Conservation (phyloP, 2,113 vertebrate genomes). For the Cyanistes caeruleus region DNA sequence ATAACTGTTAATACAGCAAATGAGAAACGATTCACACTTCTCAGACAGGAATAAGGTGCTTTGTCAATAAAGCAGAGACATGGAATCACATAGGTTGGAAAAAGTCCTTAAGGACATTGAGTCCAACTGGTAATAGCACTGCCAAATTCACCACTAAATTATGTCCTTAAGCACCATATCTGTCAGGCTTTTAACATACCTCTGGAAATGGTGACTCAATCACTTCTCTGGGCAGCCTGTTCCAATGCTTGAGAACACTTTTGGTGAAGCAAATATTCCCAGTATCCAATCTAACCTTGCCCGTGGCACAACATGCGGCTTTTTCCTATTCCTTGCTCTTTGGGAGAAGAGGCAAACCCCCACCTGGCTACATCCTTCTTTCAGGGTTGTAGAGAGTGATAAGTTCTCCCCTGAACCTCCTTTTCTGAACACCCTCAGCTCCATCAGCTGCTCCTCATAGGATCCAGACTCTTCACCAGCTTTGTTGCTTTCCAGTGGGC, state of each 20-base stretch:
- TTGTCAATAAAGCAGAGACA: neutral
- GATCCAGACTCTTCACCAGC: neutral
- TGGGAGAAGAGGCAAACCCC: neutral
- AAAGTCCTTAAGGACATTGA: neutral
- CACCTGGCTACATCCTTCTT: neutral
- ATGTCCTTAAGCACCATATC: too few species aligned
- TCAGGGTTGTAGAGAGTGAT: neutral
- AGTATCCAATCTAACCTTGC: neutral
- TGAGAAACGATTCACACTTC: neutral
- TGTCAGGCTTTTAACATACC: neutral
- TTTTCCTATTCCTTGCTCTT: neutral
- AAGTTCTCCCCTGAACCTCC: neutral
- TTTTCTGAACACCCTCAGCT: neutral
- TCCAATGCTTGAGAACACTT: neutral
- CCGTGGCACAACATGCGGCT: too few species aligned
- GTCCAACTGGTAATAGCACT: rapidly evolving
- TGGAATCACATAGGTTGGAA: neutral
- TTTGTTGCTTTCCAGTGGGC: neutral
- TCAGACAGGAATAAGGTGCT: neutral
- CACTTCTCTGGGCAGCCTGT: neutral
- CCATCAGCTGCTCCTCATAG: neutral
- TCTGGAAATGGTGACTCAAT: neutral
- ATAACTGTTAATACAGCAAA: neutral
- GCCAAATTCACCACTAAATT: neutral
- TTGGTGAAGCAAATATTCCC: neutral